phyloP scores from a whole-genome alignment of 1,140 invertebrate genomes.

The Cyclina sinensis region DNA sequence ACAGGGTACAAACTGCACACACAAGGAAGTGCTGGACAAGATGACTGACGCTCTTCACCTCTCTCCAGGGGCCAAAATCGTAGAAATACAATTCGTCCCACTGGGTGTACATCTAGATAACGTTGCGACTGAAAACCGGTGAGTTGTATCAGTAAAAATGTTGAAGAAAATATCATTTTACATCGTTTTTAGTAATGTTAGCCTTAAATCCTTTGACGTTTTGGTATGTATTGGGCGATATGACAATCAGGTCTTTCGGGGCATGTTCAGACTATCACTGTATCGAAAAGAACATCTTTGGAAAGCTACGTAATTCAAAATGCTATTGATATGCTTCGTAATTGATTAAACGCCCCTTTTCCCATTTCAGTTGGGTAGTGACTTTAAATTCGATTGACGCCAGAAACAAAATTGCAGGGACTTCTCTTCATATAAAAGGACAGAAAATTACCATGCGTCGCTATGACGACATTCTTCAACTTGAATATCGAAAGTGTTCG shows the following conservation, averaged over 20 bases:
- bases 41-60: constrained; percentile 25
- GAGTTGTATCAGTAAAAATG: no score
- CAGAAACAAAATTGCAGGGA: constrained; percentile 54
- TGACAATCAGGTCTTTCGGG: no score
- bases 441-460: constrained; percentile 50
- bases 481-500: constrained; percentile 56
- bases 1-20: constrained; percentile 27
- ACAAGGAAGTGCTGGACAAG: constrained; percentile 38
- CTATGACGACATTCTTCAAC: constrained; percentile 56
- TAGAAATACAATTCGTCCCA: constrained; percentile 47
- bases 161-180: no score
- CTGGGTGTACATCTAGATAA: constrained; percentile 48
- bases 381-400: constrained; percentile 43
- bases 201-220: no score
- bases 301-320: no score
- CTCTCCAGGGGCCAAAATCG: constrained; percentile 31
- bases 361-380: constrained; percentile 59
- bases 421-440: constrained; percentile 42
- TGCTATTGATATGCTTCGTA: no score
- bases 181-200: no score
- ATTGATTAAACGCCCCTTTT: no score
- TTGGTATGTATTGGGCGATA: no score
- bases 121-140: constrained; percentile 54
- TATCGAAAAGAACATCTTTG: no score
- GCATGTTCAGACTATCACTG: no score